Base-by-base conservation (phyloP, 2,888 invertebrate genomes). In the Antheraea yamamai region DNA sequence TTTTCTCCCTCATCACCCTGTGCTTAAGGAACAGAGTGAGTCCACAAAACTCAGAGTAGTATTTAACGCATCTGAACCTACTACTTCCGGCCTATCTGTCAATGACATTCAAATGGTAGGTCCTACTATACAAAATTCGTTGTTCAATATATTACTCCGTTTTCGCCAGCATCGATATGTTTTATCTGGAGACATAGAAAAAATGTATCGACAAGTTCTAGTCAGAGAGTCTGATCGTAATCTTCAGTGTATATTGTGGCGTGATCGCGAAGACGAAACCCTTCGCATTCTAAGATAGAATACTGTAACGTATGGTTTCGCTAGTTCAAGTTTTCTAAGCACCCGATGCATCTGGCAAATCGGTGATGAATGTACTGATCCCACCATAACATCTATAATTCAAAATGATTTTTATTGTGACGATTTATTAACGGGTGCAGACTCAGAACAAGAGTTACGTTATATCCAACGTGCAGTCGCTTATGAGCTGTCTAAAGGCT, bases 81-180 rank as follows among this genome's bases (percentile, higher is more conserved):
- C 78, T 14, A 61, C 76, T 0, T 73, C 77, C 0, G 75, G 76
- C 0, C 20, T 72, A 18, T 78, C 78, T 0, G 26, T 78, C 0
- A 79, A 79, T 23, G 77, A 79, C 30, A 73, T 78, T 8, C 78
- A 77, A 61, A 55, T 75, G 58, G 73, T 77, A 0, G 78, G 78
- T 4, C 78, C 78, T 7, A 70, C 30, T 10, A 71, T 80, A 4
- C 80, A 80, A 51, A 77, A 79, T 51, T 71, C 74, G 20, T 39
- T 79, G 6, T 76, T 79, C 64, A 55, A 70, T n/a, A 52, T 52
- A 52, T 18, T 52, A 52, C 16, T 52, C 12, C 58, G 58, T 18
- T 58, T 58, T 58, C 58, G 58, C 8, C n/a, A 58, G 58, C 3
- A 58, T 58, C 58, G 58, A 20, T 58, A 58, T 58, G 58, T 58